Evolutionary conservation across 2,797 vertebrate genomes (phyloP).

Genomic region (Momotus momota): DNA sequence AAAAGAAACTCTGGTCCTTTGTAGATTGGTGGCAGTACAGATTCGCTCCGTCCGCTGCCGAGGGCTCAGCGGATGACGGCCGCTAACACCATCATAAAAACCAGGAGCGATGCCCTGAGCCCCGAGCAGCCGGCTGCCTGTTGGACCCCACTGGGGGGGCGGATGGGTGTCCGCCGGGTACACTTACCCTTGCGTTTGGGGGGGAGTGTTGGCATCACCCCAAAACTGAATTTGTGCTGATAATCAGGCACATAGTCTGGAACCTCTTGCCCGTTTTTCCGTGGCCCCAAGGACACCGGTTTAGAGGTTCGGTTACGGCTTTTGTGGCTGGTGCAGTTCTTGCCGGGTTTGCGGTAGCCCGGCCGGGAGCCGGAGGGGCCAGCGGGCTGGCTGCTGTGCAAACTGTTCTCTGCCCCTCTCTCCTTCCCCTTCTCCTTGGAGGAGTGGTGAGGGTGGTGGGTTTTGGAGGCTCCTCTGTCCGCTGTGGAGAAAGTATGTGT

Average conservation of each 20-base stretch:
- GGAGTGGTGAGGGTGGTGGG: conserved; percentile 80
- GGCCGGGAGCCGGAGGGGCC: conserved; percentile 80
- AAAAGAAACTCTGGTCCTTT: conserved; percentile 79
- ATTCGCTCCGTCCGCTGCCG: conserved; percentile 58
- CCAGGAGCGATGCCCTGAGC: conserved; percentile 74
- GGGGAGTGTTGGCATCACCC: conserved; percentile 83
- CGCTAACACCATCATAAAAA: conserved; percentile 84
- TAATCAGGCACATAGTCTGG: conserved; percentile 92
- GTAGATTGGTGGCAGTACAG: conserved; percentile 82
- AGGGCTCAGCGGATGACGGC: conserved; percentile 88
- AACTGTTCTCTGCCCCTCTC: conserved; percentile 67
- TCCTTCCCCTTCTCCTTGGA: conserved; percentile 75
- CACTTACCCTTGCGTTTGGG: conserved; percentile 96
- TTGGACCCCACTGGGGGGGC: conserved; percentile 94
- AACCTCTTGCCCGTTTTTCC: conserved; percentile 88
- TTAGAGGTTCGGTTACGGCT: conserved; percentile 82
- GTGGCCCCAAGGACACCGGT: conserved; percentile 59
- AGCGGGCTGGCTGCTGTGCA: conserved; percentile 81
- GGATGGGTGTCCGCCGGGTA: conserved; percentile 90
- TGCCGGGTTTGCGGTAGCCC: conserved; percentile 84
- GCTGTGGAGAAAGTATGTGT: conserved; percentile 89
- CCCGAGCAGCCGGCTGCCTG: conserved; percentile 86
- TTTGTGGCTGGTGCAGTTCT: conserved; percentile 94
- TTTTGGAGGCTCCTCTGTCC: conserved; percentile 85
- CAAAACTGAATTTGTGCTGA: conserved; percentile 90